Evolutionary conservation across 2,113 vertebrate species (phyloP), one percentile per base, ranked within the genome.

Genomic region (Rynchops niger): DNA sequence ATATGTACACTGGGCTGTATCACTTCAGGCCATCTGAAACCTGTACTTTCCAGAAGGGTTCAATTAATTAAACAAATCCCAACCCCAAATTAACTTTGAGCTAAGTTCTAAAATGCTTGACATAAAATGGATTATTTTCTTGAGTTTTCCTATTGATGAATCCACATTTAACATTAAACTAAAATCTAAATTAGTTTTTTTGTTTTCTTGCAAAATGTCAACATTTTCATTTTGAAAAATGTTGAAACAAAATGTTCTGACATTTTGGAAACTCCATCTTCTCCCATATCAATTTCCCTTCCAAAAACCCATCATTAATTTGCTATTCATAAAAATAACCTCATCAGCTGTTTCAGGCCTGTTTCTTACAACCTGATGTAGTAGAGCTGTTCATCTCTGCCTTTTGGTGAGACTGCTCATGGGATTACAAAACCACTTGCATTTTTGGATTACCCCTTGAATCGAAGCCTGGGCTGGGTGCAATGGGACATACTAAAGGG

Each of bases 191-290:
- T 90, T 47, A 47, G 47, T 15, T 42, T 15, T 16, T 69, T 69
- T 76, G 73, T 82, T 40, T 23, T 63, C 82, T 73, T 88, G 25
- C 38, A 90, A 96, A 95, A 95, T 83, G 88, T 95, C 94, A 97
- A 95, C 86, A 65, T 95, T 92, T 95, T 90, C 23, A 53, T 83
- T 96, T 88, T 93, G 88, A 95, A 90, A 95, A 95, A 95, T 58
- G 71, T 82, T 94, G 91, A 92, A 96, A 95, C 94, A 86, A 90
- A 95, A 90, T 90, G 88, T 97, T 96, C 94, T 95, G 93, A 93
- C 96, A 93, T 86, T 91, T 92, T 86, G n/a, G 91, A 95, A 93
- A 92, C 90, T 73, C 82, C 36, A 36, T 83, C 88, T 95, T 71
- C 52, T 95, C 93, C 55, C 45, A 32, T 95, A 80, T 40, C 38